Conservation (phyloP, 2,113 vertebrate species). For the Pterocles burchelli region DNA sequence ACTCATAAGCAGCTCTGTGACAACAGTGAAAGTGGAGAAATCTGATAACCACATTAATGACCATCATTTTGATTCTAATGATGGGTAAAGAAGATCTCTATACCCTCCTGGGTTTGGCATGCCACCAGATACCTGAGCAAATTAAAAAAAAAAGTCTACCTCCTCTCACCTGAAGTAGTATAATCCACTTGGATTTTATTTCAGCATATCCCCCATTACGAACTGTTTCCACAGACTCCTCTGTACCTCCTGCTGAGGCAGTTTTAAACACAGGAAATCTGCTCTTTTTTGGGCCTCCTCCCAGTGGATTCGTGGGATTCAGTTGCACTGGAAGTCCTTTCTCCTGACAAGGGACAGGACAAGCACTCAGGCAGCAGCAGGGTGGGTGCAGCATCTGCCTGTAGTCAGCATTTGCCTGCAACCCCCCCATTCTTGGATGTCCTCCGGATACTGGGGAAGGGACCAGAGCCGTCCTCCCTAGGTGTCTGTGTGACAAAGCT, state of each 20-base stretch:
- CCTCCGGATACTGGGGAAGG: not conserved
- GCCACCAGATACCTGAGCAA: not conserved
- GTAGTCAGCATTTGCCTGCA: fast-evolving
- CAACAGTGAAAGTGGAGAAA: slow-evolving; percentile 2
- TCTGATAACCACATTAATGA: not conserved
- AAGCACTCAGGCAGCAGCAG: not conserved
- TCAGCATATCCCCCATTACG: not conserved
- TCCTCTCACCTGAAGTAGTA: not conserved
- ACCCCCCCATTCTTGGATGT: not conserved
- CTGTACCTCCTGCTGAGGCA: not conserved
- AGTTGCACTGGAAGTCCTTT: not conserved
- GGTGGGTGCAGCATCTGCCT: not conserved
- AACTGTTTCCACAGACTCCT: not conserved
- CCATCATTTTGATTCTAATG: not conserved
- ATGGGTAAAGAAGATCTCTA: not conserved
- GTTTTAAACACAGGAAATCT: not conserved
- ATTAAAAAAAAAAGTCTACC: not conserved
- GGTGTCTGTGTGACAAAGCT: not conserved
- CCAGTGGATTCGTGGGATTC: not conserved
- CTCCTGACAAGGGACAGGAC: not conserved
- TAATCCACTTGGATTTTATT: not conserved
- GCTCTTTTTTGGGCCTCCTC: not conserved
- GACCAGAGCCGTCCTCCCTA: too few relatives aligned
- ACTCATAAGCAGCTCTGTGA: not conserved
- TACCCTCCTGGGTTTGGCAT: not conserved